These are phyloP conservation scores for Microtus richardsoni DNA, from an alignment of 2,113 vertebrate genomes.

Conservation along the genomic window DNA sequence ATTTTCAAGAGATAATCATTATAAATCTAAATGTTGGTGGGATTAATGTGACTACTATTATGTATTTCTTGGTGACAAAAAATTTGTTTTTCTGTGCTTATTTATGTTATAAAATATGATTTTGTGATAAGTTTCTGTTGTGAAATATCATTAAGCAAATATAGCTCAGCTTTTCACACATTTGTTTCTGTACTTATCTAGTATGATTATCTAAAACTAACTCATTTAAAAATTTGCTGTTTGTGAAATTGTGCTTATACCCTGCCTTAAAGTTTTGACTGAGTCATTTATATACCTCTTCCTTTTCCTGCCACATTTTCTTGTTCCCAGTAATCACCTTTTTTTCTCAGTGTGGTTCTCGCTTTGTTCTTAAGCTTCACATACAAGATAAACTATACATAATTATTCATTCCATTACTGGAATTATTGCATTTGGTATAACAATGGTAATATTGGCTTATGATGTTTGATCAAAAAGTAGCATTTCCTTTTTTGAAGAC, in stretches of 20 bases:
- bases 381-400: not conserved
- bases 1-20: not conserved
- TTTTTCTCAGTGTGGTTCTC: not conserved
- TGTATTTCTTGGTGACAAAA: not conserved
- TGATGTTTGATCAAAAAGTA: not conserved
- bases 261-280: not conserved
- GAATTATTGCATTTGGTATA: not conserved
- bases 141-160: not conserved
- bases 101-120: not conserved
- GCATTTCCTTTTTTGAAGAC: not conserved
- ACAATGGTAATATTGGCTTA: not conserved
- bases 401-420: not conserved
- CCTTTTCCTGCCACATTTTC: accelerated
- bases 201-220: not conserved
- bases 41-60: not conserved
- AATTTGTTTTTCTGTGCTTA: not conserved
- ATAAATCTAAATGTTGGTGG: not conserved
- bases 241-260: not conserved
- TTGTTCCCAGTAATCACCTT: not conserved
- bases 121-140: not conserved
- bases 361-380: not conserved
- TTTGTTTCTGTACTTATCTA: not conserved
- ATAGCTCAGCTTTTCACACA: not conserved
- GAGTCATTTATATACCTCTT: not conserved
- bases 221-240: not conserved